Evolutionary conservation across 2,113 vertebrate species (phyloP).

Genomic region (Callochromis pleurospilus): DNA sequence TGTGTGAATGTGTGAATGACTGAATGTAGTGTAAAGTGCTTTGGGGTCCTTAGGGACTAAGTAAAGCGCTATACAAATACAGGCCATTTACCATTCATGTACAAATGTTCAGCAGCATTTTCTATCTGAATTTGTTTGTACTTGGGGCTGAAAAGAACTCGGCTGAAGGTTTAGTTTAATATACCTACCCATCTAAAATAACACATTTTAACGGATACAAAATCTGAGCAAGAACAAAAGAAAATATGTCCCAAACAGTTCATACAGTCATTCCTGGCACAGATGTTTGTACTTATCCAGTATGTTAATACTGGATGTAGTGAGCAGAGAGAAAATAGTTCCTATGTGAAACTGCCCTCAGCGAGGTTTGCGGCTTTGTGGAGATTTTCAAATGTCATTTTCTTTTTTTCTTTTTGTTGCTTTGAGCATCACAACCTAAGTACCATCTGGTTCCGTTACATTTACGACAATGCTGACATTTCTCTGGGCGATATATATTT

Average conservation of each 20-base stretch:
- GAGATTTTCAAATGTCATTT: neutral
- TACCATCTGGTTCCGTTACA: neutral
- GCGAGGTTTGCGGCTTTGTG: neutral
- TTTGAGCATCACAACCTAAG: neutral
- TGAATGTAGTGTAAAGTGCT: neutral
- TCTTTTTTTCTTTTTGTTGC: neutral
- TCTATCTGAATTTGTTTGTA: neutral
- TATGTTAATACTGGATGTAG: neutral
- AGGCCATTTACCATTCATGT: neutral
- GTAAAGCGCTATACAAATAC: neutral
- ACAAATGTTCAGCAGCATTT: neutral
- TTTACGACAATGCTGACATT: neutral
- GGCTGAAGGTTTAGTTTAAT: neutral
- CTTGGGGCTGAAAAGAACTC: neutral
- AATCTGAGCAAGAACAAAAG: neutral
- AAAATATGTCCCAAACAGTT: neutral
- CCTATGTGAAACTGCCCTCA: neutral
- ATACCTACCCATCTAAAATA: neutral
- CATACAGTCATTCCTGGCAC: neutral
- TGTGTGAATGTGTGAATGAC: fast-evolving
- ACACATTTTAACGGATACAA: neutral
- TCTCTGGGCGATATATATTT: neutral
- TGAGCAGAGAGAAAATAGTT: neutral
- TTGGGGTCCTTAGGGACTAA: neutral
- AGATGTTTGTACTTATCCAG: neutral